Base-by-base conservation (phyloP, 2,888 invertebrate species). In the Tenthredo livida region DNA sequence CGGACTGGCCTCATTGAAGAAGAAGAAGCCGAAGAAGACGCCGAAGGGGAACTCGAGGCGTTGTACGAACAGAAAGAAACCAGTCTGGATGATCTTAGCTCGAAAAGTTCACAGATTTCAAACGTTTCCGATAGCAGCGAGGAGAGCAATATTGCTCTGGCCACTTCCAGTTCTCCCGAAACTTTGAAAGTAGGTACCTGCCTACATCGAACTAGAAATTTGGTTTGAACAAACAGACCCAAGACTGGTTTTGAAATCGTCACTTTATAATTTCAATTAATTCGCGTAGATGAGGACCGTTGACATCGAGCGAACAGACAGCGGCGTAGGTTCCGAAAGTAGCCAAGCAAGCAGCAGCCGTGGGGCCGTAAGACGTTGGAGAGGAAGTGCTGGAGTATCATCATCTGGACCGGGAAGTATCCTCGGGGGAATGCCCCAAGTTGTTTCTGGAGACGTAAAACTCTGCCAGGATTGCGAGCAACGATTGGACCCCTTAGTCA, bases 251-350 rank as follows among this genome's bases (percentile, higher is more conserved):
- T 67, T 84, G 6, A 7, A 10, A 54, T 85, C 47, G 67, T 67
- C 10, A 82, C 40, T 84, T 75, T 75, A 47, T 33, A 47, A 33
- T 43, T 37, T 2, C 47, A 37, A 77, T 77, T 50, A 73, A 54
- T 37, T n/a, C n/a, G n/a, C n/a, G 25, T 87, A 94, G 89, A 92
- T 93, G 65, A 93, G 94, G 85, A 93, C 95, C 10, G 95, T 96
- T 3, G 98, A 98, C 93, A 97, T 98, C 88, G 98, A 98, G 94
- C 95, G 98, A 88, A 98, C 98, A 91, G 98, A 98, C 93, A 98
- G 98, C 25, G 98, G 98, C 2, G 98, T 98, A 1, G 98, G 98
- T 78, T 98, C 98, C 4, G 98, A 98, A 93, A 98, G 98, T 9
- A 97, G 97, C 92, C 97, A 97, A 92, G 96, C 97, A 85, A 97